Evolutionary conservation across 2,113 vertebrate species (phyloP).

Genomic region (Ramphastos sulfuratus): DNA sequence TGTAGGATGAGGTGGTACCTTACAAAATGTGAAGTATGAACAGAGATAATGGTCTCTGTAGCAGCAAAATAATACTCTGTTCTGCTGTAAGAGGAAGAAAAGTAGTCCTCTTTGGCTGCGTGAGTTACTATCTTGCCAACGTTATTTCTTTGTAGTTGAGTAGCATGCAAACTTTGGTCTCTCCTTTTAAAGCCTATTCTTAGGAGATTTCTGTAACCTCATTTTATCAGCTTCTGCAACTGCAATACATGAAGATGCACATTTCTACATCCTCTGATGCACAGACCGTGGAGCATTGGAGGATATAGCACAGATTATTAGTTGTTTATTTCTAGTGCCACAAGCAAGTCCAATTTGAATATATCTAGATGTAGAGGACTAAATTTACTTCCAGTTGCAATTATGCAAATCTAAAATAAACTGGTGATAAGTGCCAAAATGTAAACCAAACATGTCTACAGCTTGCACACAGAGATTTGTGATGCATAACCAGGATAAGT

Average conservation of each 20-base stretch:
- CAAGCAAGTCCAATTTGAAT: background rate
- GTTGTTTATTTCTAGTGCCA: background rate
- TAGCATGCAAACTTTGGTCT: background rate
- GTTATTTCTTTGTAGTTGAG: background rate
- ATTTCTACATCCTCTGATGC: background rate
- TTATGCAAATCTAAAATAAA: slow-evolving; percentile 26
- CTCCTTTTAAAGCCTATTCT: background rate
- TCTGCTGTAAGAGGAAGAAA: background rate
- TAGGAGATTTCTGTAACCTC: background rate
- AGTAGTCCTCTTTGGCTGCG: background rate
- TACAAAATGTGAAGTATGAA: background rate
- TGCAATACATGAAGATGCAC: background rate
- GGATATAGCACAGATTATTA: background rate
- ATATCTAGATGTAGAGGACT: background rate
- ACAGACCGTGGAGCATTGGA: background rate
- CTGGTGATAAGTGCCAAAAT: background rate
- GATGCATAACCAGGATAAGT: background rate
- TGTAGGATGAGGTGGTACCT: background rate
- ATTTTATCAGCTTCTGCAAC: background rate
- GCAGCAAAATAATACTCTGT: background rate
- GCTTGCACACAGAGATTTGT: background rate
- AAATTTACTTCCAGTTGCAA: background rate
- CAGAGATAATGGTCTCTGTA: background rate
- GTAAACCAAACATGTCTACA: background rate
- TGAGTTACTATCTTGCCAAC: background rate